Conservation (phyloP, 2,113 vertebrate species). For the Rhodinocichla rosea region DNA sequence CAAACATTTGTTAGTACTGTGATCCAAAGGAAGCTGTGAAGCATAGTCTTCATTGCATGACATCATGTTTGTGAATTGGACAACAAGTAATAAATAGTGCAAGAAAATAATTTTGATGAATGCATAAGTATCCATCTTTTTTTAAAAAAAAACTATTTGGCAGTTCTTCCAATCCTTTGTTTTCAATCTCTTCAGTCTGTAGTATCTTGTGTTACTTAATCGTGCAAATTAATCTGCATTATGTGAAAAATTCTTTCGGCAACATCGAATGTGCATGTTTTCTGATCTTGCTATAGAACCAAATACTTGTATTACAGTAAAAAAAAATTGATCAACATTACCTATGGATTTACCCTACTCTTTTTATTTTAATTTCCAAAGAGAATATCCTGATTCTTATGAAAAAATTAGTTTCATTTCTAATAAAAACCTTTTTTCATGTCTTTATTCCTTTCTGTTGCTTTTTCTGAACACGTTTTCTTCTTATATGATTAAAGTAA, state of each 20-base stretch:
- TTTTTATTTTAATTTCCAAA: neutral
- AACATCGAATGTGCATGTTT: neutral
- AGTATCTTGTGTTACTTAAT: neutral
- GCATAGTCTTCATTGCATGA: neutral
- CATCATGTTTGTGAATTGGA: neutral
- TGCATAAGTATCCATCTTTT: neutral
- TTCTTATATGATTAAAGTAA: neutral
- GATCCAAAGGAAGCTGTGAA: neutral
- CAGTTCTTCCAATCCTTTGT: neutral
- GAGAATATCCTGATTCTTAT: neutral
- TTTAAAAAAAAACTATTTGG: rapidly evolving
- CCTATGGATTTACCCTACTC: neutral
- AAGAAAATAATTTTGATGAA: neutral
- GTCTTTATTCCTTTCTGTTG: neutral
- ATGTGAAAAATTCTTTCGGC: neutral
- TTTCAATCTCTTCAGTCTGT: neutral
- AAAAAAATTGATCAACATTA: neutral
- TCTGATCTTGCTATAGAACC: neutral
- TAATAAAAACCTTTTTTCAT: neutral
- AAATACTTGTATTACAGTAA: neutral
- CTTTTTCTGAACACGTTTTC: neutral
- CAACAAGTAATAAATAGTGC: neutral
- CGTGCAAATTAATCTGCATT: neutral
- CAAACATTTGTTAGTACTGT: neutral
- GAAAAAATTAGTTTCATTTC: neutral